Conservation (phyloP, 2,888 invertebrate genomes). For the Tachina fera region DNA sequence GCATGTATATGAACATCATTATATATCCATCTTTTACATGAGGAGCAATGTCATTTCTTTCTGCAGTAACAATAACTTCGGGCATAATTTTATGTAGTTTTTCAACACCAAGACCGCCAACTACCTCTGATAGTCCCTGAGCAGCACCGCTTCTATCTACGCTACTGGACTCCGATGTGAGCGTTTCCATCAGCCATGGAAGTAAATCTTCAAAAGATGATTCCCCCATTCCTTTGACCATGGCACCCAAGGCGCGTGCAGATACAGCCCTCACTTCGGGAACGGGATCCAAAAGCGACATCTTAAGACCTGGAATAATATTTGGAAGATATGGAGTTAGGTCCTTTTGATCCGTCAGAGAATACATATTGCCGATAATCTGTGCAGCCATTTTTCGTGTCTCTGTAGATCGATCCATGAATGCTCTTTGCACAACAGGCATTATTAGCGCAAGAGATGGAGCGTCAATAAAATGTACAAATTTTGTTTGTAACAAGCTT, state of each 20-base stretch:
- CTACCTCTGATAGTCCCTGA: slow-evolving; percentile 98
- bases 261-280: slow-evolving; percentile 98
- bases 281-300: slow-evolving; percentile 97
- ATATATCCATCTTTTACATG: slow-evolving; percentile 99
- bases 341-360: slow-evolving; percentile 99
- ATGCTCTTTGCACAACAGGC: slow-evolving; percentile 99
- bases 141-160: slow-evolving; percentile 98
- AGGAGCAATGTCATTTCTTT: slow-evolving; percentile 95
- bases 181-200: slow-evolving; percentile 99
- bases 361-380: slow-evolving; percentile 99
- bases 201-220: slow-evolving; percentile 97
- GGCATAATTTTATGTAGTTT: slow-evolving; percentile 99
- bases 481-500: slow-evolving; percentile 96
- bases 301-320: slow-evolving; percentile 98
- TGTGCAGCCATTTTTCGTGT: slow-evolving; percentile 99
- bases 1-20: slow-evolving; percentile 99
- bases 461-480: slow-evolving; percentile 99
- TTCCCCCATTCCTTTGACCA: slow-evolving; percentile 99
- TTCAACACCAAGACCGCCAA: slow-evolving; percentile 96
- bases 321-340: slow-evolving; percentile 97
- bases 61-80: slow-evolving; percentile 96
- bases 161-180: slow-evolving; percentile 96
- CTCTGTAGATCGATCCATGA: slow-evolving; percentile 98
- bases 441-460: slow-evolving; percentile 99
- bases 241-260: slow-evolving; percentile 97